Conservation (phyloP, 2,797 vertebrate species). For the Psittacula derbiana region DNA sequence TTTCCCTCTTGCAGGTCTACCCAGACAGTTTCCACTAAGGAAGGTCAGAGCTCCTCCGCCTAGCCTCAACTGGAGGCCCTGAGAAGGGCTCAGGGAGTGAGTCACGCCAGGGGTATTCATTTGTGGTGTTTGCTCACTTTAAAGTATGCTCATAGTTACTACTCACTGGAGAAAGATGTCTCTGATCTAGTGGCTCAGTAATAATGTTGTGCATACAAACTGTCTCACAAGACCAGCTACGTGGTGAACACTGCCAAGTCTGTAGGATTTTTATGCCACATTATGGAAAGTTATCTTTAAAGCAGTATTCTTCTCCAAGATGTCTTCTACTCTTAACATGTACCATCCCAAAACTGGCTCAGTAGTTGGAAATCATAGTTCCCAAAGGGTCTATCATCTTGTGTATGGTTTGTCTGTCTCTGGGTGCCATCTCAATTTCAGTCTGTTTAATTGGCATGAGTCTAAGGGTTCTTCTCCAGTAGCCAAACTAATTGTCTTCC, state of each 20-base stretch:
- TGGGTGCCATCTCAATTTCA: neutral
- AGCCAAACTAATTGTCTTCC: neutral
- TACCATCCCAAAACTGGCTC: neutral
- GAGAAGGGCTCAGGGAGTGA: neutral
- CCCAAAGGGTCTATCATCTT: neutral
- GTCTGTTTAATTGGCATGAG: neutral
- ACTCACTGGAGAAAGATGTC: neutral
- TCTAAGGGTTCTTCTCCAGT: neutral
- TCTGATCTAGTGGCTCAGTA: neutral
- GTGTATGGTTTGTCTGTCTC: neutral
- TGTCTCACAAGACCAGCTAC: neutral
- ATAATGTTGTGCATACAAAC: neutral
- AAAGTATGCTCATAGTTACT: neutral
- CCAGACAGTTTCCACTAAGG: neutral
- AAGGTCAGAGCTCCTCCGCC: neutral
- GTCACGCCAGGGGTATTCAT: fast-evolving
- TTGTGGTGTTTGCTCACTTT: neutral
- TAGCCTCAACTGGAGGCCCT: neutral
- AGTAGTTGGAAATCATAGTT: neutral
- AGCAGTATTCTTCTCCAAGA: neutral
- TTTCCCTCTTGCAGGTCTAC: neutral
- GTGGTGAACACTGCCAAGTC: neutral
- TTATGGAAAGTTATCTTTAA: neutral
- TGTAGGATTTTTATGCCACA: neutral
- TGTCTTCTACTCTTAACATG: neutral